Evolutionary conservation across 2,888 invertebrate genomes (phyloP).

Genomic region (Sarcophaga carnaria): DNA sequence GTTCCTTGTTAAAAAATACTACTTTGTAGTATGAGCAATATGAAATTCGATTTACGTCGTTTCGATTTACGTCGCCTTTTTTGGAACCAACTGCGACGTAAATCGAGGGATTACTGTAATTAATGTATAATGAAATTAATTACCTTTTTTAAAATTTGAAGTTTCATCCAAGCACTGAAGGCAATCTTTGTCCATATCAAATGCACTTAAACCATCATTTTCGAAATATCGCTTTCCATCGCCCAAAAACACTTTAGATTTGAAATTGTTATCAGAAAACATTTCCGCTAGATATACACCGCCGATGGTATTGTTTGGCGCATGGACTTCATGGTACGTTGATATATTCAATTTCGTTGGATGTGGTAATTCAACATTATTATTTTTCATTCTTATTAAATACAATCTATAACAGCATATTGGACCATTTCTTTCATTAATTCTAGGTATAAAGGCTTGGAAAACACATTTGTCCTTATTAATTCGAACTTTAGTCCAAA

Average conservation of each 20-base stretch:
- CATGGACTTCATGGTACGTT: constrained; percentile 89
- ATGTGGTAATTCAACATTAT: constrained; percentile 85
- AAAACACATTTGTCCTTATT: constrained; percentile 88
- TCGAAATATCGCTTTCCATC: constrained; percentile 83
- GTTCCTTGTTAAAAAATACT: no score
- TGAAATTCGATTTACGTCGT: no score
- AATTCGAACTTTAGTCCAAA: constrained; percentile 85
- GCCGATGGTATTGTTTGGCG: constrained; percentile 83
- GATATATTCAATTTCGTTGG: constrained; percentile 88
- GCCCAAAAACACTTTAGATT: constrained; percentile 88
- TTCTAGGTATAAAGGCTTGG: constrained; percentile 88
- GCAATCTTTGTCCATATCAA: constrained; percentile 77
- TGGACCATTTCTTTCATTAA: constrained; percentile 92
- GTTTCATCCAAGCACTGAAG: constrained; percentile 76
- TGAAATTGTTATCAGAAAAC: constrained; percentile 87
- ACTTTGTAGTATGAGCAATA: no score
- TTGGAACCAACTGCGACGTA: no score
- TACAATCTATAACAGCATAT: constrained; percentile 94
- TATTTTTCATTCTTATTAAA: constrained; percentile 86
- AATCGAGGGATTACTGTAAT: no score
- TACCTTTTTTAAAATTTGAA: neutral
- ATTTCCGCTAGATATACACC: constrained; percentile 94
- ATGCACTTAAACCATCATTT: constrained; percentile 72
- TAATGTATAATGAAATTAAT: neutral
- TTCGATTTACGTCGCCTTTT: no score